phyloP scores from a whole-genome alignment of 2,888 invertebrate species.

The Pristionchus arcanus region DNA sequence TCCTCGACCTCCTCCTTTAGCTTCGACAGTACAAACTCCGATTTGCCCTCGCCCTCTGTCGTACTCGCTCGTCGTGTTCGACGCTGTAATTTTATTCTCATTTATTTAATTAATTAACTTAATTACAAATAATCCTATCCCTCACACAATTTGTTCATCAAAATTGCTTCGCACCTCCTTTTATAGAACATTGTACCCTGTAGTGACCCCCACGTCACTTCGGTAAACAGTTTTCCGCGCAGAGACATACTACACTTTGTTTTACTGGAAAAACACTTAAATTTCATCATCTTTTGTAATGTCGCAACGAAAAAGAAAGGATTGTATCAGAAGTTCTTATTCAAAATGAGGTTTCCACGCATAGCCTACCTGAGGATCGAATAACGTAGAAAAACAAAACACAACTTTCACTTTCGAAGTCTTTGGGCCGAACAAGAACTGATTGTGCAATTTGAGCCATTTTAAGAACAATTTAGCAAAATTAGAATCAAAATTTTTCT shows the following conservation, averaged over 20 bases:
- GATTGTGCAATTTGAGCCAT: too few relatives aligned
- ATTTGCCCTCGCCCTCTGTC: constrained; percentile 16
- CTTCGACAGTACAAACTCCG: constrained; percentile 2
- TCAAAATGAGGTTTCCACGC: too few relatives aligned
- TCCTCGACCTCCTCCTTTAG: constrained; percentile 41
- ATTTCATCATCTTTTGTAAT: neutral
- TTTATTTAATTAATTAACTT: neutral
- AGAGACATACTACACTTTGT: neutral
- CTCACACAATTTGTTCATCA: neutral
- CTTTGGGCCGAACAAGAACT: too few relatives aligned
- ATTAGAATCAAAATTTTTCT: neutral
- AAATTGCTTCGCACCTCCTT: neutral
- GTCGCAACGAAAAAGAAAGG: neutral
- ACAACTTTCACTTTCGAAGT: too few relatives aligned
- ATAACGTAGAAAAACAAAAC: too few relatives aligned
- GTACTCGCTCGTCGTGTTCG: constrained; percentile 41
- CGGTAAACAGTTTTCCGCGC: neutral
- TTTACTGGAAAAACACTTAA: neutral
- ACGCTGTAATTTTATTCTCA: neutral
- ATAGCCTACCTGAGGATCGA: too few relatives aligned
- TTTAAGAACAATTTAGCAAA: too few relatives aligned
- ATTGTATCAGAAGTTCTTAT: too few relatives aligned
- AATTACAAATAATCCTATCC: neutral
- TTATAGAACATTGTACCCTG: neutral
- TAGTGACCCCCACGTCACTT: neutral